A percentile compares a stretch with the other conserved stretches of the same genome.
Conservation (phyloP, 1,140 invertebrate genomes). For the Danaus plexippus region DNA sequence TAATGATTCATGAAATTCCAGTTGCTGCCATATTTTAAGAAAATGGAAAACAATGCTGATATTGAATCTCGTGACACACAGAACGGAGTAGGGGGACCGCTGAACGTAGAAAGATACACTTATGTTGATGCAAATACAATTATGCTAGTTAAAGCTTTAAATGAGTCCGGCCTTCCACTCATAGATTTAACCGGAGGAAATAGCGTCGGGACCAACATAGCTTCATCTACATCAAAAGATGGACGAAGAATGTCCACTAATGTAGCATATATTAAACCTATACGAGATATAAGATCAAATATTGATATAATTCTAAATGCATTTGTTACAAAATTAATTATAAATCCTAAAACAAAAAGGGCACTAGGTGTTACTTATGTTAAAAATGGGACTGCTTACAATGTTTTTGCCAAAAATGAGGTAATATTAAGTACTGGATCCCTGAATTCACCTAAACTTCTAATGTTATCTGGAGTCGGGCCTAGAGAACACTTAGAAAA, state of each 20-base stretch:
- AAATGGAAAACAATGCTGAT: constrained; percentile 23
- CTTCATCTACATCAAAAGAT: constrained; percentile 73
- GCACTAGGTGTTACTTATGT: constrained; percentile 79
- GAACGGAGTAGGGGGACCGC: constrained; percentile 15
- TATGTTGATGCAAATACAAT: constrained; percentile 53
- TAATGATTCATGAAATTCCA: constrained; percentile 7
- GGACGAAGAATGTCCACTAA: constrained; percentile 81
- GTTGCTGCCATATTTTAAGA: constrained; percentile 25
- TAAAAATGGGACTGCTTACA: constrained; percentile 69
- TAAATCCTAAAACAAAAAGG: constrained; percentile 76
- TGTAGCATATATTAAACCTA: constrained; percentile 79
- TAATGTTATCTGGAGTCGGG: constrained; percentile 82
- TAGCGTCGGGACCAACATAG: constrained; percentile 73
- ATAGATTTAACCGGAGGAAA: constrained; percentile 71
- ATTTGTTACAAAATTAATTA: constrained; percentile 79
- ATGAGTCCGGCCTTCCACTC: constrained; percentile 71
- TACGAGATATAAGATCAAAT: constrained; percentile 78
- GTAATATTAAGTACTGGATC: constrained; percentile 80
- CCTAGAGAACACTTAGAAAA: constrained; percentile 68
- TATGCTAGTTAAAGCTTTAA: constrained; percentile 71
- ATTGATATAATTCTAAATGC: constrained; percentile 78
- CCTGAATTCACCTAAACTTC: constrained; percentile 79
- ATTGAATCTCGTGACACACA: constrained; percentile 13
- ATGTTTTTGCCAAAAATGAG: constrained; percentile 75
- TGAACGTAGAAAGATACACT: constrained; percentile 19